Percentiles rank a stretch among this genome's conserved stretches.
Evolutionary conservation across 2,888 invertebrate genomes (phyloP).

Genomic region (Drosophila macrospina): DNA sequence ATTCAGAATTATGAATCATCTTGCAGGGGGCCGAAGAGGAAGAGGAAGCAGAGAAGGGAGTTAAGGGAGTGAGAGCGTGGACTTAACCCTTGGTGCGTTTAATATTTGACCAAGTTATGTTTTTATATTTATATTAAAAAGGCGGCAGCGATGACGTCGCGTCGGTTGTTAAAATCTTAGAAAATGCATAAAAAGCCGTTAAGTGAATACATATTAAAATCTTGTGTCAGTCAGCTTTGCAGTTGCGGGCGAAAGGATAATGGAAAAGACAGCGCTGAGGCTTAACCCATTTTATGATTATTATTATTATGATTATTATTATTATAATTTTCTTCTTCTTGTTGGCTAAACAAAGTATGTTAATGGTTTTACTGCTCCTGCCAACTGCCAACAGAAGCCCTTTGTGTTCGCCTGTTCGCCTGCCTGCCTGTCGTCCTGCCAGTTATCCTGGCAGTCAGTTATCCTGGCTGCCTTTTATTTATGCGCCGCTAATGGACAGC

Average conservation of each 20-base stretch:
- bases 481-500: conserved; percentile 74
- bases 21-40: conserved; percentile 19
- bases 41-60: too few species aligned
- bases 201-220: conserved; percentile 75
- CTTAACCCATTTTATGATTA: conserved; percentile 69
- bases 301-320: conserved; percentile 56
- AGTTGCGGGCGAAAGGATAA: conserved; percentile 15
- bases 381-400: conserved; percentile 3
- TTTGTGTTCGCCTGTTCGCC: conserved; percentile 41
- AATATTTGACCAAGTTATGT: conserved; percentile 69
- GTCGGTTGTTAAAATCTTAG: conserved; percentile 63
- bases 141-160: conserved; percentile 12
- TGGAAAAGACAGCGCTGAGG: conserved; percentile 20
- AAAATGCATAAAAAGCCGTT: conserved; percentile 70
- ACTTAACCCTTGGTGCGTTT: conserved; percentile 67
- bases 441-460: conserved; percentile 12
- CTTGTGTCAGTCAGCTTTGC: conserved; percentile 61
- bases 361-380: conserved; percentile 58
- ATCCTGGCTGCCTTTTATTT: conserved; percentile 55
- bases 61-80: background rate
- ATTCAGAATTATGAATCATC: conserved; percentile 72
- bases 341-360: conserved; percentile 68
- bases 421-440: conserved; percentile 28
- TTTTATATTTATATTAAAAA: conserved; percentile 60
- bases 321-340: conserved; percentile 57